A percentile compares a stretch with the other conserved stretches of the same genome.
Evolutionary conservation across 2,113 vertebrate genomes (phyloP).

Genomic region (Myotis yumanensis): DNA sequence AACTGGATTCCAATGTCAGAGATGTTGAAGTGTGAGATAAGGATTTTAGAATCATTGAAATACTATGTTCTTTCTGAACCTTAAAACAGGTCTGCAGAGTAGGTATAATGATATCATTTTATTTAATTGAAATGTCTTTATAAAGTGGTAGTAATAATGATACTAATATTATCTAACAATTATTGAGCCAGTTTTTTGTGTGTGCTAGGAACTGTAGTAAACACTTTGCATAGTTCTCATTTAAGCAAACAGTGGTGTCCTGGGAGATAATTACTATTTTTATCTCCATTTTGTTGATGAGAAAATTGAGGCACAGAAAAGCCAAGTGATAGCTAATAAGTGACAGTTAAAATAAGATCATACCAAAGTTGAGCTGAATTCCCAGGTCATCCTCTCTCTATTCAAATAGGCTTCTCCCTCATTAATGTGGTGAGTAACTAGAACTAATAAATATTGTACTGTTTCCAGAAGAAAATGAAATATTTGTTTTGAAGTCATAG

Average conservation of each 20-base stretch:
- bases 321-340: not conserved
- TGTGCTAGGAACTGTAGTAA: not conserved
- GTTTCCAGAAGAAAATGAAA: not conserved
- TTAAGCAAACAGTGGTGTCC: not conserved
- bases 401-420: not conserved
- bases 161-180: not conserved
- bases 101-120: not conserved
- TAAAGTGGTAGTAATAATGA: not conserved
- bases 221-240: not conserved
- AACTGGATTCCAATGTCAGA: not conserved
- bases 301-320: not conserved
- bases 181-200: not conserved
- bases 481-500: not conserved
- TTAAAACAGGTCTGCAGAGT: not conserved
- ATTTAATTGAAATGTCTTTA: conserved; percentile 26
- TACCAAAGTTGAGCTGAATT: not conserved
- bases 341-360: not conserved
- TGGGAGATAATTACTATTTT: not conserved
- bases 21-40: not conserved
- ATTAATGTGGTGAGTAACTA: not conserved
- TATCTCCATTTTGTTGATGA: not conserved
- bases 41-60: not conserved
- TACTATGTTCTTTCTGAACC: not conserved
- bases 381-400: not conserved
- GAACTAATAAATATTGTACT: not conserved